Evolutionary conservation across 2,113 vertebrate species (phyloP).

Genomic region (Mirza zaza): DNA sequence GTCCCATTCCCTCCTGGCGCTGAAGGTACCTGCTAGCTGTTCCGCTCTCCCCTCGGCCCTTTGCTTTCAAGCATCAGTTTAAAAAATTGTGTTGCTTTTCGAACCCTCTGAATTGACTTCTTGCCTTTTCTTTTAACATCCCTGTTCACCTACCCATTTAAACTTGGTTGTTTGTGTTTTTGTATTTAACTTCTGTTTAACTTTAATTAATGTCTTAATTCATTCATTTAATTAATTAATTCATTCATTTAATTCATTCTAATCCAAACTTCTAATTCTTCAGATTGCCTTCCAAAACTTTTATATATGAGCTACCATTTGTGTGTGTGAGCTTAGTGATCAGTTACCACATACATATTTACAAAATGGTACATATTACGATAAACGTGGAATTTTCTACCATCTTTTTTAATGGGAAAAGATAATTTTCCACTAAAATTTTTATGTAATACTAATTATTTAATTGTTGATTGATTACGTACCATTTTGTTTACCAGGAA

Average conservation of each 20-base stretch:
- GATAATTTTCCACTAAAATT: background rate
- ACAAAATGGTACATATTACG: background rate
- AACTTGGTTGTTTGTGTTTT: background rate
- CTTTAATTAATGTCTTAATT: too few relatives aligned
- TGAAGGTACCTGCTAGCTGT: background rate
- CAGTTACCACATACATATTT: background rate
- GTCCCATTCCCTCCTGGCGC: background rate
- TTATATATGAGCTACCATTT: background rate
- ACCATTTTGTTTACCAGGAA: background rate
- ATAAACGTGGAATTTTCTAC: too few relatives aligned
- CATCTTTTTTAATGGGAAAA: background rate
- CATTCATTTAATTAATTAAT: too few relatives aligned
- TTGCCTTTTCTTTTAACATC: background rate
- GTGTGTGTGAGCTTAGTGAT: background rate
- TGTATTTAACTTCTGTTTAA: background rate
- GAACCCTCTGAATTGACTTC: background rate
- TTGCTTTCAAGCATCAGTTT: background rate
- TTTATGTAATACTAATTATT: background rate
- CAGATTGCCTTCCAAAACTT: background rate
- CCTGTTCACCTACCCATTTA: background rate
- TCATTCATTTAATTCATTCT: too few relatives aligned
- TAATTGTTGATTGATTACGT: background rate
- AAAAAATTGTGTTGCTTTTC: background rate
- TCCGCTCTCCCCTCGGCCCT: background rate
- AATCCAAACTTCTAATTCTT: background rate